Conservation (phyloP, 37 sponge, comb jelly and placozoan species). For the Diacarnus erythraeanus region DNA sequence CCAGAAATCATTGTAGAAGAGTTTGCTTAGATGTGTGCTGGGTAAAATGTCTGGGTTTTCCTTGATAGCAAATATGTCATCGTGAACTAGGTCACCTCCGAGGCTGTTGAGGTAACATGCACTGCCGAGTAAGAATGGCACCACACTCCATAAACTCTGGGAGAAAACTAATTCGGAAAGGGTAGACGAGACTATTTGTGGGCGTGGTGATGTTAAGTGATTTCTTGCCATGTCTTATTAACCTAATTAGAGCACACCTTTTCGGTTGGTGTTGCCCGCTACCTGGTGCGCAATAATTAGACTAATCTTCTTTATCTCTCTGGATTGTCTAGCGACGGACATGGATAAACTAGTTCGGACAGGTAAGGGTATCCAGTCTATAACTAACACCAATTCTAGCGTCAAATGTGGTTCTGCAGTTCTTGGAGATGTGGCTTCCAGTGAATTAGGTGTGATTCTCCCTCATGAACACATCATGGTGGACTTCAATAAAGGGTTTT, state of each 20-base stretch:
- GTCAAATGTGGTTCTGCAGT: constrained; percentile 11
- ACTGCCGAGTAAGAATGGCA: neutral
- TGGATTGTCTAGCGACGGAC: neutral
- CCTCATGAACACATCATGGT: constrained; percentile 69
- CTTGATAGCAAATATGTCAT: constrained; percentile 83
- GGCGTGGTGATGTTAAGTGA: neutral
- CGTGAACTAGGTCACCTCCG: constrained; percentile 76
- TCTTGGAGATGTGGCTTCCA: constrained; percentile 20
- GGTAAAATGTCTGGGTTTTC: constrained; percentile 80
- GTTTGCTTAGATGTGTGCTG: constrained; percentile 13
- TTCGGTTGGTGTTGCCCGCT: neutral
- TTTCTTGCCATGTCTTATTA: neutral
- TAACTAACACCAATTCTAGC: neutral
- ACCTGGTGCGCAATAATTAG: too few species aligned
- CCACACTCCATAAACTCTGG: neutral
- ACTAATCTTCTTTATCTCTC: too few species aligned
- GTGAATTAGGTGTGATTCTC: constrained; percentile 43
- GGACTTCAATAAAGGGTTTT: constrained; percentile 21
- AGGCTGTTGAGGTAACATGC: constrained; percentile 79
- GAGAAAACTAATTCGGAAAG: neutral
- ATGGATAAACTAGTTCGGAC: neutral
- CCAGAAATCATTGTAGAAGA: constrained; percentile 88
- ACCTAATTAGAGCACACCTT: neutral
- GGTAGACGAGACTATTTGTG: neutral
- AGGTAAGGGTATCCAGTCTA: too few species aligned